Base-by-base conservation (phyloP, 2,113 vertebrate genomes). In the Callopanchax toddi region DNA sequence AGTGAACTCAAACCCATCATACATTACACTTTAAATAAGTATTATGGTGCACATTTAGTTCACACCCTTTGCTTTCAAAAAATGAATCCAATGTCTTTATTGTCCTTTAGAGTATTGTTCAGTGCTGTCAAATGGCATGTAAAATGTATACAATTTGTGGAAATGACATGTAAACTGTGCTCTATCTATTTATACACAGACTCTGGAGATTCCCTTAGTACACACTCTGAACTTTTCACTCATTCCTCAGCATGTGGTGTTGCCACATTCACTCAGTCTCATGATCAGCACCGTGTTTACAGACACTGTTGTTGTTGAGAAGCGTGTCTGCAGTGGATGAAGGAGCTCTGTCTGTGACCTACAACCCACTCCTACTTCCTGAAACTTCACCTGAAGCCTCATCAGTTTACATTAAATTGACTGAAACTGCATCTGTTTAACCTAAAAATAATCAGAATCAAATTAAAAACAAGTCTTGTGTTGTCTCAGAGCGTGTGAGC, bases 141-240 rank as follows among this genome's bases (percentile, higher is more conserved):
- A 21, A 51, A 51, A 42, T 39, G 60, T 6, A 3, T 32, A 32
- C 21, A 42, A 51, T 42, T 25, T 10, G 22, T 20, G 26, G 17
- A 42, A 51, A 51, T 42, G 22, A 52, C 18, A 48, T 23, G 44
- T 34, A 29, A 60, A 60, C n/a, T 5, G 5, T 17, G 21, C 21
- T 1, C 20, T 12, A 18, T 20, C 48, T 29, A 40, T 52, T 52
- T 63, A 29, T 63, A 52, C 5, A 13, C 23, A 43, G 2, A 16
- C 17, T 36, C 46, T 29, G 34, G 60, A 40, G 23, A 13, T 51
- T 36, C 10, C 25, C 20, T 26, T 11, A 23, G 46, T 18, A 42
- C 23, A 17, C 36, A 26, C 34, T 49, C 21, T 49, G 60, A 76
- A 79, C 59, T 65, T 82, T 61, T 37, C 29, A 34, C 60, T 74